Conservation (phyloP, 2,888 invertebrate species). For the Xestia rhomboidea region DNA sequence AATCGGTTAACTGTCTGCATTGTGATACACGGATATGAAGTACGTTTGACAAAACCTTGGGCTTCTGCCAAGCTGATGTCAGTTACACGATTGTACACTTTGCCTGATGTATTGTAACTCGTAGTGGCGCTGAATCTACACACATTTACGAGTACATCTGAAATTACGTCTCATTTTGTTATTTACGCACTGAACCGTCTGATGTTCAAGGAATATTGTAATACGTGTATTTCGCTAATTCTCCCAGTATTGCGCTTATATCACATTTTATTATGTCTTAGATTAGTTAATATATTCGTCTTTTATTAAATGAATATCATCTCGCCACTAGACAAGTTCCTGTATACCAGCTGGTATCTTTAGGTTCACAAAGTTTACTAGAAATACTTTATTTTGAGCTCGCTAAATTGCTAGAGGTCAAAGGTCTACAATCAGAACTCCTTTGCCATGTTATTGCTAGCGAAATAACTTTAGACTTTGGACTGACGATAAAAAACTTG, state of each 20-base stretch:
- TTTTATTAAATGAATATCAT: slow-evolving; percentile 18
- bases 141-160: slow-evolving; percentile 37
- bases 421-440: slow-evolving; percentile 6
- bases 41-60: slow-evolving; percentile 79
- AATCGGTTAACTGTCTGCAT: slow-evolving; percentile 64
- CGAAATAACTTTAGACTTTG: slow-evolving; percentile 10
- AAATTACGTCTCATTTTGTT: slow-evolving; percentile 51
- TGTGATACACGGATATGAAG: slow-evolving; percentile 66
- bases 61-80: slow-evolving; percentile 78
- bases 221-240: slow-evolving; percentile 24
- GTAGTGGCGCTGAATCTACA: slow-evolving; percentile 45
- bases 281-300: slow-evolving; percentile 4
- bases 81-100: slow-evolving; percentile 68
- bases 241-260: slow-evolving; percentile 14
- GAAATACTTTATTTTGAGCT: slow-evolving; percentile 7
- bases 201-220: slow-evolving; percentile 24
- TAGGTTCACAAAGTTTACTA: background rate
- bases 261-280: slow-evolving; percentile 1
- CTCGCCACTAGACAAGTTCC: background rate
- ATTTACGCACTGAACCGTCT: slow-evolving; percentile 36
- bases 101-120: slow-evolving; percentile 54
- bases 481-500: background rate
- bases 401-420: slow-evolving; percentile 12
- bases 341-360: background rate
- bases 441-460: slow-evolving; percentile 14